phyloP scores from a whole-genome alignment of 2,888 invertebrate genomes.

The Furcula furcula region DNA sequence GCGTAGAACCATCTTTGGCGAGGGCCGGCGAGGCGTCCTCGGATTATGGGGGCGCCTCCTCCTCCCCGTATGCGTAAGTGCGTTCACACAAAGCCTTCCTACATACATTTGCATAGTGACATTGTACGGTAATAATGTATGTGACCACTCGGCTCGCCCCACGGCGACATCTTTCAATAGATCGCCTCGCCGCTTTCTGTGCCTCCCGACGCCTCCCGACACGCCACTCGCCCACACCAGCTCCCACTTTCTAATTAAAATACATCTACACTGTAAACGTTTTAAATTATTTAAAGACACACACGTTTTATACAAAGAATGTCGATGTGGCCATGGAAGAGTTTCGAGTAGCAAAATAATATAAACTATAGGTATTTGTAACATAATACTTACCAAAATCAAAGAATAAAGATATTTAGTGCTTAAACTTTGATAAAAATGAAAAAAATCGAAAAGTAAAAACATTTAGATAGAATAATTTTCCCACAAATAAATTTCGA shows the following conservation, averaged over 20 bases:
- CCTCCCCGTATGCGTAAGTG: conserved; percentile 76
- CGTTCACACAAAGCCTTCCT: conserved; percentile 78
- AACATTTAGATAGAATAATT: too few species aligned
- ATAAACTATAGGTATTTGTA: too few species aligned
- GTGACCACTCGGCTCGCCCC: conserved; percentile 73
- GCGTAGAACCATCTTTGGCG: conserved; percentile 76
- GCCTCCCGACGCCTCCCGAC: conserved; percentile 25
- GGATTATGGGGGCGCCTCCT: conserved; percentile 72
- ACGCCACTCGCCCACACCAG: conserved; percentile 21
- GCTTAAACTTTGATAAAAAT: too few species aligned
- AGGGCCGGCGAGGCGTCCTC: conserved; percentile 61
- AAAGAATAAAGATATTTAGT: too few species aligned
- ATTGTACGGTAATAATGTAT: conserved; percentile 80
- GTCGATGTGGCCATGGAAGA: too few species aligned
- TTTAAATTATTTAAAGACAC: conserved; percentile 21
- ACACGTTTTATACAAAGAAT: neutral
- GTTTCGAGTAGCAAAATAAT: too few species aligned
- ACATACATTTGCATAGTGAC: conserved; percentile 82
- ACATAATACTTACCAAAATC: too few species aligned
- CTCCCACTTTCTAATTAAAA: conserved; percentile 56
- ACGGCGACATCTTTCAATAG: conserved; percentile 73
- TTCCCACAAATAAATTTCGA: too few species aligned
- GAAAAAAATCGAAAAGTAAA: too few species aligned
- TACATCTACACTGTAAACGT: conserved; percentile 29
- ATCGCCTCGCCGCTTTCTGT: conserved; percentile 50